Percentiles rank a stretch among this genome's conserved stretches.
phyloP scores from a whole-genome alignment of 2,797 vertebrate species.

The Neosalanx taihuensis region DNA sequence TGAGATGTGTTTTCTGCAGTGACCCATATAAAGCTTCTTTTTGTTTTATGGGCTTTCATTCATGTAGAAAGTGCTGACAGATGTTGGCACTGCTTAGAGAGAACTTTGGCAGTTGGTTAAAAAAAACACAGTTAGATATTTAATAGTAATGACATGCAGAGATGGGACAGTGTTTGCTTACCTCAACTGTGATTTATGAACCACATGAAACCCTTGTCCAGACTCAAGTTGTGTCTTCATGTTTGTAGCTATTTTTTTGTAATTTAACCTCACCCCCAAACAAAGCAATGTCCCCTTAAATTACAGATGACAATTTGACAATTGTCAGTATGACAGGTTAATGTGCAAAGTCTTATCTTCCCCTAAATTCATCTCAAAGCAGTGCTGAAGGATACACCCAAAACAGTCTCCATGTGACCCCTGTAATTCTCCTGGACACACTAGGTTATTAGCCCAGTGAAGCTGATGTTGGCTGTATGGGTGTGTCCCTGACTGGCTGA shows the following conservation, averaged over 20 bases:
- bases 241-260: no score
- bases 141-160: background rate
- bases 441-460: constrained; percentile 40
- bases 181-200: background rate
- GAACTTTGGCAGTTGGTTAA: constrained; percentile 50
- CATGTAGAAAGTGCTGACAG: constrained; percentile 53
- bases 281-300: background rate
- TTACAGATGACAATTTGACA: background rate
- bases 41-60: constrained; percentile 45
- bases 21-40: constrained; percentile 48
- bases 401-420: constrained; percentile 24
- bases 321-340: constrained; percentile 18
- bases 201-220: background rate
- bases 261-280: no score
- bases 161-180: constrained; percentile 12
- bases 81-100: constrained; percentile 40
- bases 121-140: constrained; percentile 13
- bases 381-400: constrained; percentile 50
- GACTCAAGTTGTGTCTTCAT: background rate
- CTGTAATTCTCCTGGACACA: constrained; percentile 53
- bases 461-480: constrained; percentile 12
- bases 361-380: constrained; percentile 26
- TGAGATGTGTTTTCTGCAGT: constrained; percentile 38
- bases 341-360: constrained; percentile 21
- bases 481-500: background rate